Base-by-base conservation (phyloP, 2,888 invertebrate species). In the Xestia rhomboidea region DNA sequence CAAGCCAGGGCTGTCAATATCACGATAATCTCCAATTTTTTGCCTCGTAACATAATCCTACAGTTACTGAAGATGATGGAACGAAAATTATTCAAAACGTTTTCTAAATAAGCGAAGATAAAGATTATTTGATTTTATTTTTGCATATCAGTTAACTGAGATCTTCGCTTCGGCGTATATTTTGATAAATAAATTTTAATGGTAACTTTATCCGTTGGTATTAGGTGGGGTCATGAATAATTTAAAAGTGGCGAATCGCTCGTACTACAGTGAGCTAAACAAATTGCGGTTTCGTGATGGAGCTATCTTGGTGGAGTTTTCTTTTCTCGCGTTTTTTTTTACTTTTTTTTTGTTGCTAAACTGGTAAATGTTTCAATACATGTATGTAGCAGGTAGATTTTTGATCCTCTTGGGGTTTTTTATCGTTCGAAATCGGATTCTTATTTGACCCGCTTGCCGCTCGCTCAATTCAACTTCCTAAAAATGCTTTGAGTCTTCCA, bases 1-100 rank as follows among this genome's bases (percentile, higher is more conserved):
- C 34, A 24, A 69, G 51, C 51, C 46, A 87, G 85, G 83, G 79
- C 27, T 87, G 85, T 75, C 85, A 54, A 73, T 77, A 68, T 68
- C 64, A 41, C 64, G 67, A 68, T 66, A 67, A 76, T 73, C 51
- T 72, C 7, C n/a, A 51, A 21, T 10, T 34, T 70, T 74, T 68
- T 41, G 27, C 41, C n/a, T 27, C 18, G 73, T 71, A 66, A 69
- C 63, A 66, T 66, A 60, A 60, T 11, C 64, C 41, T 27, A 60
- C 30, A 30, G 60, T 62, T 8, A 10, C 60, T n/a, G 13, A 24
- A 63, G 57, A 70, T 81, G 75, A 67, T 49, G 24, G 18, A 76
- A n/a, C 1, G 4, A 77, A 49, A 79, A 51, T 63, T 64, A 64
- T 64, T 68, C 76, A 74, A 49, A 81, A 57, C 24, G 18, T 60